Percentiles rank a stretch among this genome's conserved stretches.
phyloP scores from a whole-genome alignment of 2,888 invertebrate genomes.

The Nasonia oneida region DNA sequence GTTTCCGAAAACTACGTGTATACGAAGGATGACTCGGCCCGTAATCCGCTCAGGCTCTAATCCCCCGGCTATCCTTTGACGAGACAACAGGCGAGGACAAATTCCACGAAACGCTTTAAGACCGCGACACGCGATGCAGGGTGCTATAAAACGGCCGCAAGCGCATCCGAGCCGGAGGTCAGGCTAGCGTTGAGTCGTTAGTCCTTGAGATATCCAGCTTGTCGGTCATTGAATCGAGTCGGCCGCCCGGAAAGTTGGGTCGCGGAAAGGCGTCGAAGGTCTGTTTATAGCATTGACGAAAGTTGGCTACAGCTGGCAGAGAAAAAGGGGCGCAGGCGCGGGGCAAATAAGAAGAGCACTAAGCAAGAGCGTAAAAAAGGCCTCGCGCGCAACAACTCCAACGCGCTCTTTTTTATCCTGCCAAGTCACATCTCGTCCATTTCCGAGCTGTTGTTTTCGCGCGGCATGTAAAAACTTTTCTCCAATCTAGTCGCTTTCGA shows the following conservation, averaged over 20 bases:
- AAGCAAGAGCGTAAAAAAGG: constrained; percentile 21
- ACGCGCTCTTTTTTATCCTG: constrained; percentile 33
- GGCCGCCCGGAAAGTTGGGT: neutral
- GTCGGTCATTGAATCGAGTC: too few species aligned
- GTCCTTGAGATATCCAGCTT: neutral
- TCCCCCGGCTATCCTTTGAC: constrained; percentile 16
- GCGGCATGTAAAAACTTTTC: constrained; percentile 53
- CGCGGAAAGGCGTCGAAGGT: neutral
- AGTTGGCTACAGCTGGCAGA: neutral
- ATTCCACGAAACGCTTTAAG: neutral
- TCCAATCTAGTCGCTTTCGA: constrained; percentile 43
- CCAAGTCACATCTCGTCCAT: constrained; percentile 56
- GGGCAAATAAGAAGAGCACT: neutral
- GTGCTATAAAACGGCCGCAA: neutral
- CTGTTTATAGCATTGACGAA: neutral
- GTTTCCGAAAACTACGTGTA: constrained; percentile 28
- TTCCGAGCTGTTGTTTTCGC: constrained; percentile 56
- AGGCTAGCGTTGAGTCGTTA: neutral
- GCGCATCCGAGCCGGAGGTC: neutral
- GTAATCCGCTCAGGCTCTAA: constrained; percentile 42
- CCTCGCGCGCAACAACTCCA: neutral
- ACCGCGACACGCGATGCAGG: neutral
- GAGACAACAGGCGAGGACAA: constrained; percentile 34
- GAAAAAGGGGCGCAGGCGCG: neutral
- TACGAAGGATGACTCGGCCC: constrained; percentile 15